Evolutionary conservation across 2,888 invertebrate genomes (phyloP), one percentile per base, ranked within the genome.

Genomic region (Zeuzera pyrina): DNA sequence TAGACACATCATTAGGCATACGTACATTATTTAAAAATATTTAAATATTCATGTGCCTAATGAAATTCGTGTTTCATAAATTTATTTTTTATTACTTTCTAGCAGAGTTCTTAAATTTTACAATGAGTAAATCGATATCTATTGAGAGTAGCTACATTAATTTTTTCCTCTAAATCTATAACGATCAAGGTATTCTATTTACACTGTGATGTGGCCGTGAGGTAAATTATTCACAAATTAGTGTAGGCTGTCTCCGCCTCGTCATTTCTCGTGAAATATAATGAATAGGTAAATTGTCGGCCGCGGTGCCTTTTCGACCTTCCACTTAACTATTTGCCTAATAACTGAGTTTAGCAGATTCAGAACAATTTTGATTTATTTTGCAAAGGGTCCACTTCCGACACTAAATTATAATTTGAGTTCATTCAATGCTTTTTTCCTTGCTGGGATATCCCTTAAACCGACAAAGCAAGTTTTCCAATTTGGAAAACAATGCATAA

Each of bases 331-430:
- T 52, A 46, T 49, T 47, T 39, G 36, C 43, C 49, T 68, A 73
- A 72, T 71, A 54, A 55, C 50, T 41, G 41, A 48, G 52, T 56
- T 55, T 56, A 56, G 43, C 12, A 15, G 34, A 37, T 38, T 50
- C 53, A 54, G 72, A 76, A 69, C 67, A 78, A 79, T 78, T 81
- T 78, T 79, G 77, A 81, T 78, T 78, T 77, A 79, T 78, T 72
- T 70, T 57, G 58, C 53, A 56, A 63, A 59, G 52, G 49, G 59
- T 52, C 58, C 64, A 64, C 78, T 78, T 81, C 81, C 81, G 78
- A 74, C 63, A 60, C 52, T 66, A 72, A 77, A 66, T 63, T 67
- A 59, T 57, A 51, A 56, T 63, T 70, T 64, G 50, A 43, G 49
- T 54, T 43, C 57, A 57, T 62, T 62, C 56, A 58, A n/a, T 53